Evolutionary conservation across 2,113 vertebrate species (phyloP).

Genomic region (Fulmarus glacialis): DNA sequence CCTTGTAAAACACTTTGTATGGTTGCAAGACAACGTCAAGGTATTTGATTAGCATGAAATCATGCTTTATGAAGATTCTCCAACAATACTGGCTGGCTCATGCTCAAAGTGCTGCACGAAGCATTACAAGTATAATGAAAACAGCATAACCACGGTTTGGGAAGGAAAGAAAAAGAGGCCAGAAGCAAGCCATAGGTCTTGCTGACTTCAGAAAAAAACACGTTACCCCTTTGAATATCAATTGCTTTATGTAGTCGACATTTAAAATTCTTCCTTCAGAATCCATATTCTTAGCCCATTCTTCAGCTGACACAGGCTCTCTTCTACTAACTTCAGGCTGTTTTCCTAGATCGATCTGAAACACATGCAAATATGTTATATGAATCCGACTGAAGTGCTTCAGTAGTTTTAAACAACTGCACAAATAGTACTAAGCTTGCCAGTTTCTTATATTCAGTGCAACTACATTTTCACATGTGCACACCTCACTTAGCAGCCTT

Average conservation of each 20-base stretch:
- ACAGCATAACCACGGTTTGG: background rate
- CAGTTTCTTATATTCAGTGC: background rate
- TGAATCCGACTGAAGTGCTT: background rate
- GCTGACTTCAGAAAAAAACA: background rate
- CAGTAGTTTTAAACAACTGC: background rate
- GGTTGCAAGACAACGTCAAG: background rate
- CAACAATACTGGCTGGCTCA: background rate
- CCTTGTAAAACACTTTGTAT: background rate
- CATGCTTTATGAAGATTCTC: background rate
- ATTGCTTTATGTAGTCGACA: slow-evolving; percentile 79
- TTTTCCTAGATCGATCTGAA: slow-evolving; percentile 89
- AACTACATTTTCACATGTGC: background rate
- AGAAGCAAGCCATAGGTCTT: background rate
- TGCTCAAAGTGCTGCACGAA: background rate
- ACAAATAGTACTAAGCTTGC: background rate
- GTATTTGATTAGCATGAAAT: background rate
- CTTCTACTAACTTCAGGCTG: slow-evolving; percentile 85
- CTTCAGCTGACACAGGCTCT: slow-evolving; percentile 84
- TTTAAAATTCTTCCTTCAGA: slow-evolving; percentile 85
- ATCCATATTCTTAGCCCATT: slow-evolving; percentile 88
- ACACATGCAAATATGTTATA: background rate
- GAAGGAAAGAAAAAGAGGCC: background rate
- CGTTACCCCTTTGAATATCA: slow-evolving; percentile 92
- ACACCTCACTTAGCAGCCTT: background rate
- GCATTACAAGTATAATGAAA: background rate